A percentile compares a stretch with the other conserved stretches of the same genome.
phyloP scores from a whole-genome alignment of 37 sponge, comb jelly and placozoan genomes.

The Ianthella basta region DNA sequence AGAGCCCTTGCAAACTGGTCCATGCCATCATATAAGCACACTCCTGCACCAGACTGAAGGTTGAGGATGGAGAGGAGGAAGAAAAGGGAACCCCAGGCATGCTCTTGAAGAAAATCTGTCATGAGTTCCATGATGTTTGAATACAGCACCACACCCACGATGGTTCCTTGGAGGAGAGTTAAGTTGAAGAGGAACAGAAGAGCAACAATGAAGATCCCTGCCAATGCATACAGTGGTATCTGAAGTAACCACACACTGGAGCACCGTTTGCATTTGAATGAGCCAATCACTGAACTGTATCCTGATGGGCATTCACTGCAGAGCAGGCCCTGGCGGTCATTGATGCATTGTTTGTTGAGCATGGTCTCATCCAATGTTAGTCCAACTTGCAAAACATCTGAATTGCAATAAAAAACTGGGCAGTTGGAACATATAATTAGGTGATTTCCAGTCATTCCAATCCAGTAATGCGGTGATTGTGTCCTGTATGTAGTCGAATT shows the following conservation, averaged over 20 bases:
- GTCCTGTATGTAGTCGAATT: too few relatives aligned
- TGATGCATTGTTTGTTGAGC: background rate
- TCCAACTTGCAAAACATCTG: too few relatives aligned
- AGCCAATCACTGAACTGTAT: conserved; percentile 37
- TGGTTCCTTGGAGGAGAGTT: conserved; percentile 41
- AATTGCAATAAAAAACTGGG: too few relatives aligned
- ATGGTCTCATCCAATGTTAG: too few relatives aligned
- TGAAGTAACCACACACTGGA: conserved; percentile 23
- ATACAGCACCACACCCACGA: conserved; percentile 55
- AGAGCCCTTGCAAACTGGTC: conserved; percentile 10
- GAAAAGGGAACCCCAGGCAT: background rate
- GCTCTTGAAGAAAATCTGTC: background rate
- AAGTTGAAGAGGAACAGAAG: conserved; percentile 36
- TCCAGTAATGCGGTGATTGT: too few relatives aligned
- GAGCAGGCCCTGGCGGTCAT: conserved; percentile 32
- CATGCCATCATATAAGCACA: conserved; percentile 24
- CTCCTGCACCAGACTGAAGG: background rate
- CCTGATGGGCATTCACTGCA: conserved; percentile 47
- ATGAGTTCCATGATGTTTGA: conserved; percentile 30
- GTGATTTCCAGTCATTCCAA: too few relatives aligned
- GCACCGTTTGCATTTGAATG: conserved; percentile 33
- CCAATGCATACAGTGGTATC: conserved; percentile 19
- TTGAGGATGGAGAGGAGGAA: background rate
- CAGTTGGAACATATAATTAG: too few relatives aligned
- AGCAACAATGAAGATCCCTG: conserved; percentile 36